phyloP scores from a whole-genome alignment of 2,888 invertebrate species.

The Idaea dimidiata region DNA sequence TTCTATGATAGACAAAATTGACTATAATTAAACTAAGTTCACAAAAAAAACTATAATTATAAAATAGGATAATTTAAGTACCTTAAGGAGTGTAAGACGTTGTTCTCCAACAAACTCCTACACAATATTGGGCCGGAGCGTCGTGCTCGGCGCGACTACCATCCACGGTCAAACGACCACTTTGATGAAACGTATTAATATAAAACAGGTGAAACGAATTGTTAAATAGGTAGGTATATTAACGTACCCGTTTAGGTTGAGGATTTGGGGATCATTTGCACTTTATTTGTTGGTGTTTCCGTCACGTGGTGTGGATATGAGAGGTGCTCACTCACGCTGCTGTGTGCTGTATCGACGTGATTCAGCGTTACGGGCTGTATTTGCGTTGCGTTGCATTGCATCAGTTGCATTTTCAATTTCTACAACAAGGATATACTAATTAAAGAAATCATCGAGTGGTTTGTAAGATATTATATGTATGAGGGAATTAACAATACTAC shows the following conservation, averaged over 20 bases:
- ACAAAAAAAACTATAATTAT: neutral
- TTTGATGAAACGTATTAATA: conserved; percentile 33
- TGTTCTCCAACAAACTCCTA: conserved; percentile 29
- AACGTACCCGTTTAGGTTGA: neutral
- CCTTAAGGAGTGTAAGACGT: conserved; percentile 26
- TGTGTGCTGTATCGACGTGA: no score
- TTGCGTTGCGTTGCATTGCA: no score
- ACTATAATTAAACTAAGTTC: neutral
- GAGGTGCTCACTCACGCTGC: conserved; percentile 4
- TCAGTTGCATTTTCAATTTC: no score
- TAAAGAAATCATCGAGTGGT: no score
- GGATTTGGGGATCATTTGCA: conserved; percentile 1
- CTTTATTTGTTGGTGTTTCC: neutral
- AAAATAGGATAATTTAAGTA: neutral
- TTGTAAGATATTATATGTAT: no score
- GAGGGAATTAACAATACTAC: no score
- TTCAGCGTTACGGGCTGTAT: no score
- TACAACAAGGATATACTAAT: no score
- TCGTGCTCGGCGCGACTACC: conserved; percentile 11
- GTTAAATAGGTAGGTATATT: neutral
- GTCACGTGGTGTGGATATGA: neutral
- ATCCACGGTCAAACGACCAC: conserved; percentile 14
- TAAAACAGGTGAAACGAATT: conserved; percentile 14
- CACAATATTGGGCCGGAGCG: conserved; percentile 33
- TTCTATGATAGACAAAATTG: neutral